Percentiles rank a stretch among this genome's conserved stretches.
phyloP scores from a whole-genome alignment of 2,113 vertebrate species.

The Perca fluviatilis region DNA sequence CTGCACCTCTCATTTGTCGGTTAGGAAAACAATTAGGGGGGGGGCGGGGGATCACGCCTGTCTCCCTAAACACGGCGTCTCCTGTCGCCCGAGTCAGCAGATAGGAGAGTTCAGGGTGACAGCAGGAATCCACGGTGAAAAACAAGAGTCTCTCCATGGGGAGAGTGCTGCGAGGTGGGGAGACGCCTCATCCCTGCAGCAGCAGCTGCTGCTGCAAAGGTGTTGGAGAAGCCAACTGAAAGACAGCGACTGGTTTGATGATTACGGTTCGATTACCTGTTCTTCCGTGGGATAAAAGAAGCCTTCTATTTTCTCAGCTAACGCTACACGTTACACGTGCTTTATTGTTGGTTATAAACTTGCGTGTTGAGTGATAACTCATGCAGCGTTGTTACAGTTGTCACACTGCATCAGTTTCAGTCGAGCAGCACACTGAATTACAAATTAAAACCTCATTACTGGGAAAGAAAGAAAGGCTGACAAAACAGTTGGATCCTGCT shows the following conservation, averaged over 20 bases:
- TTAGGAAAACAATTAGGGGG: constrained; percentile 75
- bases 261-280: neutral
- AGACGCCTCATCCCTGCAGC: neutral
- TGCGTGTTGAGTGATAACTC: constrained; percentile 23
- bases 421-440: constrained; percentile 1
- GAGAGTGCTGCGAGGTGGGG: neutral
- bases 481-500: neutral
- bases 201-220: constrained; percentile 10
- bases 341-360: constrained; percentile 19
- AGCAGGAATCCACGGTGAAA: constrained; percentile 15
- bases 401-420: constrained; percentile 22
- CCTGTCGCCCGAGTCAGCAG: constrained; percentile 65
- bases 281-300: neutral
- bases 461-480: neutral
- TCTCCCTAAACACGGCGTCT: constrained; percentile 53
- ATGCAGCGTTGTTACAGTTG: constrained; percentile 31
- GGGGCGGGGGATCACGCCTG: constrained; percentile 21
- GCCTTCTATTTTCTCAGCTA: neutral
- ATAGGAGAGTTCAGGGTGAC: constrained; percentile 29
- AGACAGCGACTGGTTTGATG: neutral
- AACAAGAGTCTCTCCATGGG: constrained; percentile 54
- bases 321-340: neutral
- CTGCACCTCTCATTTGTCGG: constrained; percentile 55
- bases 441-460: constrained; percentile 17
- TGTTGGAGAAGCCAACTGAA: neutral